Base-by-base conservation (phyloP, 2,113 vertebrate species). In the Pseudorasbora parva region DNA sequence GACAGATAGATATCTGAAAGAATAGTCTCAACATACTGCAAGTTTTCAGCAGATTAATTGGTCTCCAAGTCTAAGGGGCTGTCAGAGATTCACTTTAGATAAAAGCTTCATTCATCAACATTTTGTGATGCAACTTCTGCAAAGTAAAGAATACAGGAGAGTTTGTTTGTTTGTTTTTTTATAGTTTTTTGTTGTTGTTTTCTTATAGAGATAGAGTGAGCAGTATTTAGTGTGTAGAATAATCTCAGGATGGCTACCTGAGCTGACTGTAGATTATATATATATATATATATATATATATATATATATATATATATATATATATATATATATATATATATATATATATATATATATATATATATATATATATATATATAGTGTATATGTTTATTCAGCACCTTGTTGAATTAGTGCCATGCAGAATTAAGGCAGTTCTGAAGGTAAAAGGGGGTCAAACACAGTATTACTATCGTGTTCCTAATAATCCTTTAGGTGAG, bases 61-160 rank as follows among this genome's bases (percentile, higher is more conserved):
- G 87, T 92, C 87, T 88, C 54, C 43, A 72, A 87, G 87, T 91
- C 90, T 90, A 87, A 79, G 76, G 84, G 89, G 88, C 91, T 91
- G 92, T 92, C 92, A 93, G 90, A 86, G 87, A 89, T 90, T 93
- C 94, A 92, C 90, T 92, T 92, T 91, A 87, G 88, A 92, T 93
- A 89, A 93, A 90, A 85, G 88, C 88, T 92, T 94, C 91, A 94
- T 93, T 92, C 91, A 91, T 93, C 93, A 94, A 88, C 74, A 86
- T 79, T 72, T 87, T 90, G 51, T 74, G 25, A 33, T 89, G 87
- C 87, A 85, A 88, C 85, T 89, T 78, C 56, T 3, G 41, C 71
- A 75, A 68, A 89, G 86, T 37, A 82, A 76, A 57, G 71, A 57
- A 19, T 74, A 62, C 33, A 62, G 23, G 25, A 15, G n/a, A 15